Evolutionary conservation across 2,797 vertebrate species (phyloP), one percentile per base, ranked within the genome.

Genomic region (Hemibagrus guttatus): DNA sequence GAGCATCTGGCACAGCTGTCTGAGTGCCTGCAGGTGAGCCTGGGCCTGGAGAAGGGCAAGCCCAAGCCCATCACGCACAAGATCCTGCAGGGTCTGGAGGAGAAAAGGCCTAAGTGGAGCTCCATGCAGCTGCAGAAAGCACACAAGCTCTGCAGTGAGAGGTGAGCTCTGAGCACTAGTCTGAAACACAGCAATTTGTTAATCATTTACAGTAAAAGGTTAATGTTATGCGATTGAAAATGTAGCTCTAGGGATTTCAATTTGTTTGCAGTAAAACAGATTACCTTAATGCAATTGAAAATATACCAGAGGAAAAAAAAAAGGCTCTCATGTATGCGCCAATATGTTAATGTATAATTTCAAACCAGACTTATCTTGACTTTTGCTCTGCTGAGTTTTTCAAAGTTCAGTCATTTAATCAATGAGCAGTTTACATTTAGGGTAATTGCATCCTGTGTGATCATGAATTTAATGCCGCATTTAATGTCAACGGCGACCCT

Each of bases 51-150:
- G 91, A 97, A 94, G 92, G 95, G 93, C 76, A 94, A 95, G 90
- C 95, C 96, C 84, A 97, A 97, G 92, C 96, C 96, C 85, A 92
- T 94, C 79, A 94, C 96, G 78, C 97, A 96, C 85, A 97, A 96
- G 93, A 95, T 98, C 68, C 93, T 98, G 87, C 96, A 97, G 93
- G 94, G 90, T 89, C 95, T 99, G 84, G 97, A 99, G 89, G 97
- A 96, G 87, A 95, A 95, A 88, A 95, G 94, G 90, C 97, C 98
- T 86, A 97, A 97, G 89, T 99, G 97, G 97, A 97, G 94, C 87
- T 94, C 95, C 90, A 90, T 91, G 87, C 97, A 99, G 89, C 93
- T 99, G 91, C 95, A 96, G 93, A 98, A 97, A 91, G 96, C 97
- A 88, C 96, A 94, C 78, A 97, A 95, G 92, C 88, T 98, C 91